Conservation (phyloP, 2,888 invertebrate genomes). For the Hypomecis atomaria region DNA sequence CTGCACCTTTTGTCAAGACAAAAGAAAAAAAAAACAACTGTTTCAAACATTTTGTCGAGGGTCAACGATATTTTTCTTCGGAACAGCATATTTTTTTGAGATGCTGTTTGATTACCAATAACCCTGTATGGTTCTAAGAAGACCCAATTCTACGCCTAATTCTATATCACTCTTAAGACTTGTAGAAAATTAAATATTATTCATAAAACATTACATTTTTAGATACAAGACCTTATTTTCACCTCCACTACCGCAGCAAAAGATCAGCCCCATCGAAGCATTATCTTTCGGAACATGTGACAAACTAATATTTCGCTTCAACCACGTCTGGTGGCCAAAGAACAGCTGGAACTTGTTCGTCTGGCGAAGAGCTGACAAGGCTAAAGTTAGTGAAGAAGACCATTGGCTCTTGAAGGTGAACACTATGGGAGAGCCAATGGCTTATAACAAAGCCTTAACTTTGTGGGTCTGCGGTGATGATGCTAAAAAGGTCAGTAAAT, state of each 20-base stretch:
- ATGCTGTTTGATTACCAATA: no score
- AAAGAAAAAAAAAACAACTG: no score
- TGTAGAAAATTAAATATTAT: no score
- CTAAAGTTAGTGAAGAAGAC: not conserved
- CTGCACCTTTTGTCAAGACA: no score
- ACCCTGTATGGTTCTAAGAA: no score
- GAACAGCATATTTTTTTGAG: no score
- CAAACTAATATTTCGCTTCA: conserved; percentile 2
- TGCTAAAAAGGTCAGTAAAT: conserved; percentile 1
- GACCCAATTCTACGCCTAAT: no score
- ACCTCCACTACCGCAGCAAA: conserved; percentile 1
- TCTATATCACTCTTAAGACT: no score
- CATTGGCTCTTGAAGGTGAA: conserved; percentile 53
- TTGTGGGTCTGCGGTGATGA: conserved; percentile 6
- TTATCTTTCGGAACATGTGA: not conserved
- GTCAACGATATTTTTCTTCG: no score
- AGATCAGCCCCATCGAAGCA: not conserved
- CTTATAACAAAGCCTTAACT: conserved; percentile 57
- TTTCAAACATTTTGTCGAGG: no score
- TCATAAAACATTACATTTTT: not conserved
- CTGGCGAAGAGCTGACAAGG: conserved; percentile 1
- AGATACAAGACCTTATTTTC: conserved; percentile 10
- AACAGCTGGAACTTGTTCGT: not conserved
- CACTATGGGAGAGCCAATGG: conserved; percentile 48
- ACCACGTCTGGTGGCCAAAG: not conserved